These are phyloP conservation scores for Balearica regulorum DNA, from an alignment of 2,797 vertebrate species.

Conservation along the genomic window DNA sequence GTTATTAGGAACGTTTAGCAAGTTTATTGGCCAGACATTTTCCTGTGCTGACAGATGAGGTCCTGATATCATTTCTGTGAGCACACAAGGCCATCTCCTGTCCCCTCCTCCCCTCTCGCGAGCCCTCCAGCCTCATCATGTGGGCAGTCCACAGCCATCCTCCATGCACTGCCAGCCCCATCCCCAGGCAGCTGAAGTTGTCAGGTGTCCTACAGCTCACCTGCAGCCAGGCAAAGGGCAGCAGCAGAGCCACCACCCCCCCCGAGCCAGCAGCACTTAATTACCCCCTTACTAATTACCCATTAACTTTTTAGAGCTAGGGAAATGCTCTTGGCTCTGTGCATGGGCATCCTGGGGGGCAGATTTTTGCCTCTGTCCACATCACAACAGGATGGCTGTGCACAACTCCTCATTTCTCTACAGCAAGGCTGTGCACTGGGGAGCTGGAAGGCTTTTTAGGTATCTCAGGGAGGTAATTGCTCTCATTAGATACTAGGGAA, in stretches of 20 bases:
- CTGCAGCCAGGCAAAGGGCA: neutral
- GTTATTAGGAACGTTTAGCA: conserved; percentile 64
- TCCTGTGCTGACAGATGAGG: conserved; percentile 49
- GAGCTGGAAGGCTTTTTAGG: neutral
- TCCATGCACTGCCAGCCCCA: neutral
- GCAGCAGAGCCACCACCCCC: neutral
- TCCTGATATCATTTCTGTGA: conserved; percentile 49
- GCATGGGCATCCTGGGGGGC: rapidly evolving
- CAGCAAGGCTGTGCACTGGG: neutral
- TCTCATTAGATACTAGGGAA: neutral
- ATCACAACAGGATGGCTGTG: rapidly evolving
- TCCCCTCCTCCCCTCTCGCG: neutral
- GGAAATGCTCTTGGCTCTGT: rapidly evolving
- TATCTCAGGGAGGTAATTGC: rapidly evolving
- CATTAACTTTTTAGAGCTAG: neutral
- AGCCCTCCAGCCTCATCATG: neutral
- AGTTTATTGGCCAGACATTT: conserved; percentile 64
- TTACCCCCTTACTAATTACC: neutral
- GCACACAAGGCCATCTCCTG: rapidly evolving
- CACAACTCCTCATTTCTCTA: neutral
- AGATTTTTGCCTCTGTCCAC: neutral
- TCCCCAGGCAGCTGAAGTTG: neutral
- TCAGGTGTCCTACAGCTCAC: neutral
- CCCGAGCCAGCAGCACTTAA: neutral
- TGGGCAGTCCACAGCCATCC: neutral